Evolutionary conservation across 2,888 invertebrate species (phyloP).

Genomic region (Ctenicera cuprea): DNA sequence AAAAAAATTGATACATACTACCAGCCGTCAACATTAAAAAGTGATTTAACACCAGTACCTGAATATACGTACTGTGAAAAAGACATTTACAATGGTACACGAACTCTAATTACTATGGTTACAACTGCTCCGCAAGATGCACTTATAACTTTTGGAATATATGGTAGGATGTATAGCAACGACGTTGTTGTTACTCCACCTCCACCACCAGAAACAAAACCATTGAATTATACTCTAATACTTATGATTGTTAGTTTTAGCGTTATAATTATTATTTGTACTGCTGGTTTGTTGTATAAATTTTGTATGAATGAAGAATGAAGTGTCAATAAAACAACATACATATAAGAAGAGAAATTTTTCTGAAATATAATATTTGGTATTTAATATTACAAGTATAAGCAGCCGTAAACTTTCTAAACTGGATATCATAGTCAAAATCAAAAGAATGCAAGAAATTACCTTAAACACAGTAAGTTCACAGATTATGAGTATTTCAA

Average conservation of each 20-base stretch:
- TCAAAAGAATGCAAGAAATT: not conserved
- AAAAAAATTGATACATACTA: constrained; percentile 51
- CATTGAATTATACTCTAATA: constrained; percentile 38
- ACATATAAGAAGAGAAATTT: too few species aligned
- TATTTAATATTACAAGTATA: not conserved
- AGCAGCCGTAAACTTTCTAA: not conserved
- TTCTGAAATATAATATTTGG: not conserved
- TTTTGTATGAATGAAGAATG: constrained; percentile 46
- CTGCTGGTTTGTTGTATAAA: constrained; percentile 40
- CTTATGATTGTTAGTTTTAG: constrained; percentile 40
- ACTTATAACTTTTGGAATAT: constrained; percentile 59
- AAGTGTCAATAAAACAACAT: constrained; percentile 2
- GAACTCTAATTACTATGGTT: constrained; percentile 51
- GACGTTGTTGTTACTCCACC: constrained; percentile 20
- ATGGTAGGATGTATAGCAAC: constrained; percentile 52
- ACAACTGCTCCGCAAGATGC: constrained; percentile 51
- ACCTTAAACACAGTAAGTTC: constrained; percentile 46
- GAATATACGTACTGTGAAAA: constrained; percentile 58
- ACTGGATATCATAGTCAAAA: not conserved
- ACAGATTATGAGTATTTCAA: constrained; percentile 42
- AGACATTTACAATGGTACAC: constrained; percentile 39
- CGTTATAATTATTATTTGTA: constrained; percentile 33
- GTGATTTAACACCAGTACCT: constrained; percentile 54
- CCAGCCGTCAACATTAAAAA: constrained; percentile 57
- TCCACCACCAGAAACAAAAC: constrained; percentile 12